Base-by-base conservation (phyloP, 2,797 vertebrate species). In the Pangasius sanitwongsei region DNA sequence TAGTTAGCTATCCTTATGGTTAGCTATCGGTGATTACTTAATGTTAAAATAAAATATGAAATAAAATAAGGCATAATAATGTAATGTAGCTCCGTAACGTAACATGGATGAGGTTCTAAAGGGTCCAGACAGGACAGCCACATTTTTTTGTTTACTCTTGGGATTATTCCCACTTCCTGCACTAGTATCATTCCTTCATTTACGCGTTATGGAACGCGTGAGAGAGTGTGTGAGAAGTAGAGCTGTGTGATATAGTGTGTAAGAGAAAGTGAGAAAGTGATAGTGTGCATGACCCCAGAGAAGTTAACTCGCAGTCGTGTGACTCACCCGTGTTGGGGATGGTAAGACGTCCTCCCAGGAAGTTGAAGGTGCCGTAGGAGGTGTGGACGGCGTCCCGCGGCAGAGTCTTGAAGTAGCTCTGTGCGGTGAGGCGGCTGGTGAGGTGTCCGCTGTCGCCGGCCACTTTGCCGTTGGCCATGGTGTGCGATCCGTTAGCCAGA, bases 331-430 rank as follows among this genome's bases (percentile, higher is more conserved):
- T 99, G 92, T 96, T 98, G 78, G 98, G 98, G 87, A 99, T 97
- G 80, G 98, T 99, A 83, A 99, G 96, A 77, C 98, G 96, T 12
- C 98, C 98, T 37, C 98, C 98, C 81, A 99, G 92, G 96, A 99
- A 99, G 95, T 99, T 99, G 95, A 99, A 99, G 88, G 98, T 99
- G 91, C 98, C 98, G 0, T 98, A 99, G 59, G 98, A 97, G 93
- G 98, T 97, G 95, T 98, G 98, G 89, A 96, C 97, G 57, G 96
- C 94, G 89, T 98, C 97, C 0, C 98, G 97, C 25, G 98, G 97
- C 92, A 99, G 95, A 2, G 98, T 99, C 87, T 98, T 99, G 88
- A 99, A 99, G 95, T 98, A 99, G 94, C 92, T 98, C 94, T 99
- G 98, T 28, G 97, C 96, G 77, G 98, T 97, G 91, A 99, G 96